These are phyloP conservation scores for Crotophaga sulcirostris DNA, from an alignment of 2,113 vertebrate genomes.

Conservation along the genomic window DNA sequence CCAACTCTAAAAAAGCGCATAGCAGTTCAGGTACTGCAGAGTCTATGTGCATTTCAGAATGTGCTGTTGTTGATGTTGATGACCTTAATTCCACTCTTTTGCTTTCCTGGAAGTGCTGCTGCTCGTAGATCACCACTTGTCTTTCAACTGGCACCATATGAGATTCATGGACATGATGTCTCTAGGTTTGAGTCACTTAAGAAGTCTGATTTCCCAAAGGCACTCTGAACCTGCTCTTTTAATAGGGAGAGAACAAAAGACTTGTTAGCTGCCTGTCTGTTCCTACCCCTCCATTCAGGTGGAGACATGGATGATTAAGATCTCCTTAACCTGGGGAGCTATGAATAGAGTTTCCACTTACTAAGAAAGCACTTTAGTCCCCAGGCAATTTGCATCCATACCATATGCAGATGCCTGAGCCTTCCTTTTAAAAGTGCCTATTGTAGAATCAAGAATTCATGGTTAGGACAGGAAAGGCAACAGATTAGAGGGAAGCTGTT, in stretches of 20 bases:
- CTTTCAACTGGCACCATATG: accelerated
- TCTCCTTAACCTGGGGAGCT: not conserved
- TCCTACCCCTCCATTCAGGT: not conserved
- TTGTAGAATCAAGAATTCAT: not conserved
- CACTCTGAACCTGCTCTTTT: not conserved
- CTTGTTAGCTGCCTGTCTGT: not conserved
- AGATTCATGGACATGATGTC: not conserved
- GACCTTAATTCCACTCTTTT: not conserved
- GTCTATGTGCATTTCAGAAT: not conserved
- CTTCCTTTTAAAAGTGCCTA: not conserved
- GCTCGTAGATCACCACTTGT: not conserved
- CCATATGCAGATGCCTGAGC: not conserved
- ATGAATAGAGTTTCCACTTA: not conserved
- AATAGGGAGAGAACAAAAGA: not conserved
- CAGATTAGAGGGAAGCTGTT: not conserved
- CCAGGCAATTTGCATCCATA: not conserved
- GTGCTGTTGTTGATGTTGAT: not conserved
- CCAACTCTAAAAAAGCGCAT: not conserved
- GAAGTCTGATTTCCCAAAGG: not conserved
- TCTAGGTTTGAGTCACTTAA: not conserved
- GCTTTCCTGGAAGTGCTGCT: not conserved
- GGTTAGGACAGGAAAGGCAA: not conserved
- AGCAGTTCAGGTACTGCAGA: not conserved
- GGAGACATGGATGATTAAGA: not conserved
- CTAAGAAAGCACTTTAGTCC: not conserved